These are phyloP conservation scores for Atrina japonica DNA, from an alignment of 2,888 invertebrate species.

Conservation along the genomic window DNA sequence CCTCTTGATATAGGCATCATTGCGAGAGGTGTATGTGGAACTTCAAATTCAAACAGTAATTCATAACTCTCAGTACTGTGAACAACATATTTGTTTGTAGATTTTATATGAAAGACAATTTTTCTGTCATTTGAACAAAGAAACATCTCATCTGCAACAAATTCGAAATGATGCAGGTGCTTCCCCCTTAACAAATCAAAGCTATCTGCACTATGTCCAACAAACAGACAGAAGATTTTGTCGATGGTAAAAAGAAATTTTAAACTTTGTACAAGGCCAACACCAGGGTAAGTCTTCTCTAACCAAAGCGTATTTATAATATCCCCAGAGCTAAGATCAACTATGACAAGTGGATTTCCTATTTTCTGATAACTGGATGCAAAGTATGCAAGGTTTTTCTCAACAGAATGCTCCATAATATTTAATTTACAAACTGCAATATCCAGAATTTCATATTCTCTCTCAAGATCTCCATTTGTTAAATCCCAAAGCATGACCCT, in stretches of 20 bases:
- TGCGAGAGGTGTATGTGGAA: conserved; percentile 13
- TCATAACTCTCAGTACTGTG: conserved; percentile 46
- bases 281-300: conserved; percentile 56
- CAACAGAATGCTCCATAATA: conserved; percentile 48
- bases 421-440: conserved; percentile 52
- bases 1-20: conserved; percentile 26
- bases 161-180: conserved; percentile 52
- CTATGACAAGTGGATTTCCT: conserved; percentile 56
- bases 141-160: conserved; percentile 47
- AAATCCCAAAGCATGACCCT: conserved; percentile 62
- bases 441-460: conserved; percentile 40
- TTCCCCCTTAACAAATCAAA: conserved; percentile 52
- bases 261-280: conserved; percentile 61
- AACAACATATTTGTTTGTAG: conserved; percentile 48
- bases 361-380: conserved; percentile 57
- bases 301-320: conserved; percentile 50
- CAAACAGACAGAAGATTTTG: conserved; percentile 45
- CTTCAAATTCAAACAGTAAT: conserved; percentile 13
- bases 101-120: conserved; percentile 51
- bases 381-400: conserved; percentile 51
- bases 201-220: conserved; percentile 51
- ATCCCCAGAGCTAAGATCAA: conserved; percentile 54
- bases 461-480: conserved; percentile 58
- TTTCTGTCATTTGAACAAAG: conserved; percentile 47
- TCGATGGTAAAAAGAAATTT: conserved; percentile 50